These are phyloP conservation scores for Sympetrum striolatum DNA, from an alignment of 2,888 invertebrate species.

Conservation along the genomic window DNA sequence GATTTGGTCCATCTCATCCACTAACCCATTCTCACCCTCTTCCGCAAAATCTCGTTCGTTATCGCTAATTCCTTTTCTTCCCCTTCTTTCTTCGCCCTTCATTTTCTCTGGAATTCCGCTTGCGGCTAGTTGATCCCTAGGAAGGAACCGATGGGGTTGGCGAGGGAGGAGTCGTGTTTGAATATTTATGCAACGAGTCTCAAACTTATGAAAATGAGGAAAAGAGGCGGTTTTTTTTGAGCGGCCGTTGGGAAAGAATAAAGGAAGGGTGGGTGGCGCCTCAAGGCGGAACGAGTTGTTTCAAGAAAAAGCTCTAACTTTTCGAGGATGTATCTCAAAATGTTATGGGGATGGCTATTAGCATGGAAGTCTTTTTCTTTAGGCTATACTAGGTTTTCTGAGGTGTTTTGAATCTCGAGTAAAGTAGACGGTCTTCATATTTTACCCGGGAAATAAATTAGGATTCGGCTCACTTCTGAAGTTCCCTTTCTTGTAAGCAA, in stretches of 20 bases:
- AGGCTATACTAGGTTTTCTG: background rate
- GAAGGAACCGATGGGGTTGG: background rate
- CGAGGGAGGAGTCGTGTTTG: background rate
- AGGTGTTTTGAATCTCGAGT: background rate
- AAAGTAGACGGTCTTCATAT: too few species aligned
- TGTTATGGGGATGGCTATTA: slow-evolving; percentile 24
- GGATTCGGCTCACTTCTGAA: too few species aligned
- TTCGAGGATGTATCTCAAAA: slow-evolving; percentile 23
- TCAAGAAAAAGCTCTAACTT: slow-evolving; percentile 17
- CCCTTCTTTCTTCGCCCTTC: background rate
- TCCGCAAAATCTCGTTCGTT: background rate
- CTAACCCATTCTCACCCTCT: background rate
- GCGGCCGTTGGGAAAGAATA: slow-evolving; percentile 6
- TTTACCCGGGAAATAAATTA: too few species aligned
- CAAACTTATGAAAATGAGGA: slow-evolving; percentile 39
- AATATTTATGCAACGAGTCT: slow-evolving; percentile 22
- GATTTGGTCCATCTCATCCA: background rate
- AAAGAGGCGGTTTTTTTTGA: background rate
- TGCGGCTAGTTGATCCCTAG: background rate
- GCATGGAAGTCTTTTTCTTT: slow-evolving; percentile 17
- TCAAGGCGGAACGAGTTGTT: slow-evolving; percentile 6
- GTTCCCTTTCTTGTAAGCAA: too few species aligned
- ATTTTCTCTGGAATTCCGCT: background rate
- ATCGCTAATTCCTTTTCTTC: background rate
- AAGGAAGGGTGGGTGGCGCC: background rate